A percentile compares a stretch with the other conserved stretches of the same genome.
These are phyloP conservation scores for Piprites chloris DNA, from an alignment of 2,113 vertebrate species.

Conservation along the genomic window DNA sequence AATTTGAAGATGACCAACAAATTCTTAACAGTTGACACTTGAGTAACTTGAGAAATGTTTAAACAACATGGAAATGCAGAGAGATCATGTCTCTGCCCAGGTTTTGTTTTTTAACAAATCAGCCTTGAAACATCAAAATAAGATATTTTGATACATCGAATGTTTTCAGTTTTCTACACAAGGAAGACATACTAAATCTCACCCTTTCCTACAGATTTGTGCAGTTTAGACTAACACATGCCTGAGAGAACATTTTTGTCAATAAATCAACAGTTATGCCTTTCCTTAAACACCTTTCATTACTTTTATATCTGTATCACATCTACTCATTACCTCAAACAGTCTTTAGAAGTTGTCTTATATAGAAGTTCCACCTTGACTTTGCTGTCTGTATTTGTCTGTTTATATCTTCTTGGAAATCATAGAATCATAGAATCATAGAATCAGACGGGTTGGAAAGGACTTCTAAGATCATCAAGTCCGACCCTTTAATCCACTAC, in stretches of 20 bases:
- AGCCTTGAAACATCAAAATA: not conserved
- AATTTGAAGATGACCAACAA: not conserved
- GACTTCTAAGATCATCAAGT: too few relatives aligned
- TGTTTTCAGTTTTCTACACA: not conserved
- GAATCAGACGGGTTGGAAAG: too few relatives aligned
- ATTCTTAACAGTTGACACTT: not conserved
- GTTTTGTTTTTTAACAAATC: not conserved
- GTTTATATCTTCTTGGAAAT: not conserved
- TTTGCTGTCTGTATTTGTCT: not conserved
- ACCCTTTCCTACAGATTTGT: not conserved
- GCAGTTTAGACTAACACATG: not conserved
- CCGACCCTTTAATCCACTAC: too few relatives aligned
- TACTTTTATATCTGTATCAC: not conserved
- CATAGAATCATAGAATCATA: too few relatives aligned
- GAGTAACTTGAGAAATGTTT: not conserved
- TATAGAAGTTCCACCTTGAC: not conserved
- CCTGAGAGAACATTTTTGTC: not conserved
- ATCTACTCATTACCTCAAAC: not conserved
- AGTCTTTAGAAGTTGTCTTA: not conserved
- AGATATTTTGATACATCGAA: not conserved
- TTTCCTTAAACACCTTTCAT: not conserved
- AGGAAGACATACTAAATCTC: not conserved
- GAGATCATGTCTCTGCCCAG: not conserved
- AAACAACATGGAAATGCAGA: not conserved
- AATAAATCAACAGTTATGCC: not conserved